Conservation (phyloP, 1,140 invertebrate genomes). For the Planococcus citri region DNA sequence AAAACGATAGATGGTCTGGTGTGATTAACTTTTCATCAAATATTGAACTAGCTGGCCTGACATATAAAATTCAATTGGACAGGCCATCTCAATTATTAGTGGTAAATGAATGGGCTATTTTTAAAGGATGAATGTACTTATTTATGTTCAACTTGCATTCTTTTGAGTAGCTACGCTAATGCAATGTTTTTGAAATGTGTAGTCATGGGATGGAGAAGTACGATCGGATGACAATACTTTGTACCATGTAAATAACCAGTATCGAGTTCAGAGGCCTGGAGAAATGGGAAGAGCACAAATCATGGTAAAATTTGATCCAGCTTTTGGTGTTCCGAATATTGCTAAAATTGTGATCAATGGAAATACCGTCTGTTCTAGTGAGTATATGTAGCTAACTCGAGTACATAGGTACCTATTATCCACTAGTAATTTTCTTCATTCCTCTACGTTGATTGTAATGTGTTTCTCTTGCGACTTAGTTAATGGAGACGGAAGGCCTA, state of each 20-base stretch:
- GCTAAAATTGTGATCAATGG: background rate
- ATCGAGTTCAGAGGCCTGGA: background rate
- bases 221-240: slow-evolving; percentile 1
- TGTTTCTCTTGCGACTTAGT: background rate
- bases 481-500: background rate
- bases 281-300: slow-evolving; percentile 5
- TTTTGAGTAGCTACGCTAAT: background rate
- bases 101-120: background rate
- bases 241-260: background rate
- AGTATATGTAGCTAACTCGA: too few species aligned
- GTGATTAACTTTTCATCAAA: slow-evolving; percentile 14
- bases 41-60: slow-evolving; percentile 3
- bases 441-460: too few species aligned
- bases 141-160: background rate
- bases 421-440: too few species aligned
- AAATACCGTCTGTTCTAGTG: background rate
- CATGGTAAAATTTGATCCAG: slow-evolving; percentile 14
- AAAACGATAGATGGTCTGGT: background rate
- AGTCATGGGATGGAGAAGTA: slow-evolving; percentile 16
- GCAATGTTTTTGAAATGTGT: background rate
- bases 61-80: slow-evolving; percentile 7
- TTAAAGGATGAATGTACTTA: background rate
- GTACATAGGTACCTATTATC: too few species aligned
- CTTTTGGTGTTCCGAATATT: background rate
- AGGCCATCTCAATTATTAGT: slow-evolving; percentile 1